Percentiles rank a stretch among this genome's conserved stretches.
Conservation (phyloP, 1,140 invertebrate genomes). For the Plodia interpunctella region DNA sequence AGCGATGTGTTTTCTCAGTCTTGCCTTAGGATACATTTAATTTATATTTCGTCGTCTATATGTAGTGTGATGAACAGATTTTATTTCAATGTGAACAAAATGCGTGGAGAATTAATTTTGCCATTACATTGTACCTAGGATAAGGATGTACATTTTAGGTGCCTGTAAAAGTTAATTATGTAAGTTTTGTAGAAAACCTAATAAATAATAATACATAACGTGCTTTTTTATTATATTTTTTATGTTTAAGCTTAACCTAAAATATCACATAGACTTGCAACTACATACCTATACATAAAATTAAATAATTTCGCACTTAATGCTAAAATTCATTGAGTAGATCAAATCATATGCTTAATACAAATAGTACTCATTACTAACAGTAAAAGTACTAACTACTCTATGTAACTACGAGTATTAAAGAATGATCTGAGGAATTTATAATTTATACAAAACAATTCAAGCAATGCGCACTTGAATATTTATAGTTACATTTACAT, state of each 20-base stretch:
- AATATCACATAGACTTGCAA: too few species aligned
- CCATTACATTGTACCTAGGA: constrained; percentile 69
- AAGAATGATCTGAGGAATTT: too few species aligned
- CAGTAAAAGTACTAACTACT: too few species aligned
- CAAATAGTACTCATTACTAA: too few species aligned
- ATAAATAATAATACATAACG: constrained; percentile 49
- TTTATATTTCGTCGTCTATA: constrained; percentile 50
- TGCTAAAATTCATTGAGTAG: too few species aligned
- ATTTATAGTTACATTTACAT: constrained; percentile 11
- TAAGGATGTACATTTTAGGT: constrained; percentile 74
- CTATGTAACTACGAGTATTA: too few species aligned
- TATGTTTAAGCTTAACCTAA: too few species aligned
- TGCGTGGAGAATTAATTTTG: constrained; percentile 56
- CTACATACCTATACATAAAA: too few species aligned
- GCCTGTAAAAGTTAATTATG: constrained; percentile 60
- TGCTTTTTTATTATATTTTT: constrained; percentile 23
- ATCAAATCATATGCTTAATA: too few species aligned
- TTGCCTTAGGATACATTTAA: constrained; percentile 59
- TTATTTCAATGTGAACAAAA: constrained; percentile 35
- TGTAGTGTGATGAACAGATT: constrained; percentile 48
- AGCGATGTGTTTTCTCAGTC: constrained; percentile 28
- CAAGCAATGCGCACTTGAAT: background rate
- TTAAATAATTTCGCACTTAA: too few species aligned
- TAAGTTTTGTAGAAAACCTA: constrained; percentile 65
- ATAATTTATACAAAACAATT: background rate